A percentile compares a stretch with the other conserved stretches of the same genome.
These are phyloP conservation scores for honey bee (Apis mellifera) DNA, from an alignment of 1,140 invertebrate genomes.

Conservation along the genomic window DNA sequence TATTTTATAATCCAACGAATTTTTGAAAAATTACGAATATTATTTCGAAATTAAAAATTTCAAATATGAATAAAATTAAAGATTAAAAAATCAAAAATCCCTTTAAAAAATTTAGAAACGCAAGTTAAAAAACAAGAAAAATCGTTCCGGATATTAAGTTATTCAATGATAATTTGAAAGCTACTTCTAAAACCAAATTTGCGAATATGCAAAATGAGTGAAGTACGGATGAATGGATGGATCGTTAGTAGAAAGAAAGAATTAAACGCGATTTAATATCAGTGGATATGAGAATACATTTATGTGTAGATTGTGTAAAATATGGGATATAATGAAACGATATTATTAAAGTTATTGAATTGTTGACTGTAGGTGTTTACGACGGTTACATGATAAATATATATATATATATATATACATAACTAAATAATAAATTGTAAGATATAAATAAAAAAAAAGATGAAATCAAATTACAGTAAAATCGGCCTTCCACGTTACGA, in stretches of 20 bases:
- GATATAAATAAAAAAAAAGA: constrained; percentile 29
- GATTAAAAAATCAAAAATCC: too few species aligned
- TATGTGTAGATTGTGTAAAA: constrained; percentile 69
- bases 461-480: constrained; percentile 52
- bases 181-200: not conserved
- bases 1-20: too few species aligned
- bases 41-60: too few species aligned
- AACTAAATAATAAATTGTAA: constrained; percentile 49
- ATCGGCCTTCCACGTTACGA: constrained; percentile 48
- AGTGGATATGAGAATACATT: constrained; percentile 50
- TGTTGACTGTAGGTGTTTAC: constrained; percentile 70
- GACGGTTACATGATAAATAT: constrained; percentile 53
- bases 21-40: too few species aligned
- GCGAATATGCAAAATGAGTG: not conserved
- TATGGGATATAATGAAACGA: constrained; percentile 56
- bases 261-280: constrained; percentile 48
- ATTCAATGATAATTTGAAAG: too few species aligned
- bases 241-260: constrained; percentile 27
- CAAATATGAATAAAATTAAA: not conserved
- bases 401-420: constrained; percentile 46
- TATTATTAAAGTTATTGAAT: constrained; percentile 63
- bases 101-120: not conserved
- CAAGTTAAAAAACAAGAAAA: too few species aligned
- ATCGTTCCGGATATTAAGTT: not conserved
- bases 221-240: constrained; percentile 17